Base-by-base conservation (phyloP, 2,797 vertebrate species). In the Pogonophryne albipinna region DNA sequence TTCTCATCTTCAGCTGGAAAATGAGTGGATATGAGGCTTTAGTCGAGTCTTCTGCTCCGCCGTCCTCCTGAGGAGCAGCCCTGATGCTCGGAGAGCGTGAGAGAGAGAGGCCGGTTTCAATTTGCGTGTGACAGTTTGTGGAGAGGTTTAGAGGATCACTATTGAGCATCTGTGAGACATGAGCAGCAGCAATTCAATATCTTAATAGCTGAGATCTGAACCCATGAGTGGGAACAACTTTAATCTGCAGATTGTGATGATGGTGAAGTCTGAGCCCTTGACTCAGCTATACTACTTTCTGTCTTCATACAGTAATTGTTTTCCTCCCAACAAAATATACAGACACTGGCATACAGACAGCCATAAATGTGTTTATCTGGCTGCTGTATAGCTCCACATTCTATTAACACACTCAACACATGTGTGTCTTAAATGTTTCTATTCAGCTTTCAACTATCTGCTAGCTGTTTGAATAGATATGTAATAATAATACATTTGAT, bases 151-250 rank as follows among this genome's bases (percentile, higher is more conserved):
- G 45, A 74, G 47, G 46, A 73, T 74, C 27, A 7, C 2, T 31
- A 23, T n/a, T 74, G 59, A 57, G 65, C 62, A 67, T 81, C 69
- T 78, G 53, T 74, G 20, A 60, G 78, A 76, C 63, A 74, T 41
- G 42, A 83, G 65, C 60, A 1, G 65, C 47, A 59, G 71, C 68
- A 47, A 74, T 69, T 80, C 17, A 81, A 87, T 74, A 71, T 70
- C 75, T 68, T 73, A 85, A 84, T 45, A 49, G 76, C 31, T 27
- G 17, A 65, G 27, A 78, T n/a, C 9, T 34, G 57, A 12, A 74
- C 62, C 38, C 34, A 46, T 14, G 55, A 75, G 49, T 53, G 41
- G 38, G 65, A 45, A 66, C 46, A 56, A 34, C 38, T 52, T 66
- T 59, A 52, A 63, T 14, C n/a, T 68, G 49, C 34, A 60, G 58